Percentiles rank a stretch among this genome's conserved stretches.
These are phyloP conservation scores for Sinonovacula constricta DNA, from an alignment of 1,140 invertebrate genomes.

Conservation along the genomic window DNA sequence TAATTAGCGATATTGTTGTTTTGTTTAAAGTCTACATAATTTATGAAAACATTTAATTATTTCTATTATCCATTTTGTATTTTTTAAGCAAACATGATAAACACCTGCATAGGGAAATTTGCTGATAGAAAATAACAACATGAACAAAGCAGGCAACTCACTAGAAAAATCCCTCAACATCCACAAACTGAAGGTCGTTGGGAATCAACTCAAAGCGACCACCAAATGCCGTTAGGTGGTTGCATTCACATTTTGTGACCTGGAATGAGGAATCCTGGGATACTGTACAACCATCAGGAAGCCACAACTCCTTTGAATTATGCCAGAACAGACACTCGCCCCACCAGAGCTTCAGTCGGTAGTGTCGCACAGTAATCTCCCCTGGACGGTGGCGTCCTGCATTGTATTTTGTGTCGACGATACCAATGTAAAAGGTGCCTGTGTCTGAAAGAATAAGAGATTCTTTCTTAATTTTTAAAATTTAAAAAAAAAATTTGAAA, in stretches of 20 bases:
- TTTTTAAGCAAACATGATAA: no score
- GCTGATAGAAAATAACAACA: no score
- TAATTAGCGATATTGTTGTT: no score
- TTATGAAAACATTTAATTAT: no score
- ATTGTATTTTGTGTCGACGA: conserved; percentile 73
- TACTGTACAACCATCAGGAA: conserved; percentile 67
- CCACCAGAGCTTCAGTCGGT: conserved; percentile 73
- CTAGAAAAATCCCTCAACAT: conserved; percentile 75
- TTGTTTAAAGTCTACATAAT: no score
- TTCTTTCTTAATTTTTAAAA: no score
- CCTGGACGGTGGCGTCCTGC: conserved; percentile 64
- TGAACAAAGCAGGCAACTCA: no score
- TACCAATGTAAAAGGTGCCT: conserved; percentile 67
- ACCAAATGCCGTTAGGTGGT: conserved; percentile 74
- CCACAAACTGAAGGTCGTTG: conserved; percentile 66
- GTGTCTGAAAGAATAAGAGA: conserved; percentile 58
- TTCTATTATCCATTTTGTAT: no score
- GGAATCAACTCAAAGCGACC: conserved; percentile 67
- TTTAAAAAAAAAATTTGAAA: not conserved
- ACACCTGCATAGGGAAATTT: no score
- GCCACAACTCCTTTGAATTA: conserved; percentile 59
- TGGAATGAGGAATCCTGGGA: conserved; percentile 26
- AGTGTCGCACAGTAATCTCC: conserved; percentile 66
- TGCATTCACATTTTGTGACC: conserved; percentile 64
- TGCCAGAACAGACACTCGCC: conserved; percentile 76